Evolutionary conservation across 2,113 vertebrate genomes (phyloP).

Genomic region (Petromus typicus): DNA sequence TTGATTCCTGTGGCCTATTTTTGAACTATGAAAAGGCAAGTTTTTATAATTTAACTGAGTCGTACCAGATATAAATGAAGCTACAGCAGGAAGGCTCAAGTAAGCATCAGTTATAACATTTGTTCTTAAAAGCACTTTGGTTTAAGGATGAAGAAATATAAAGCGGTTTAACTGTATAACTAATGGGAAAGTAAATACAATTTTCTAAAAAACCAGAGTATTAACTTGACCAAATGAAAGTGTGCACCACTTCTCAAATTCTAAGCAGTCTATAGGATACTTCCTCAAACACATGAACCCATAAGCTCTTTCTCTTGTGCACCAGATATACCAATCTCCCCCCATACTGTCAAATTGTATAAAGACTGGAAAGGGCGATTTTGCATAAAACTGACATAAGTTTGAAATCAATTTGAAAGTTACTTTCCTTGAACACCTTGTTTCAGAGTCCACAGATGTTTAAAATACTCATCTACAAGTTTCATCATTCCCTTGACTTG

Average conservation of each 20-base stretch:
- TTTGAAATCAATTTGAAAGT: conserved; percentile 28
- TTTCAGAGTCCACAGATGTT: not conserved
- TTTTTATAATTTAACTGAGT: not conserved
- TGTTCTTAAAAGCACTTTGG: conserved; percentile 26
- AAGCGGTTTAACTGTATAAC: not conserved
- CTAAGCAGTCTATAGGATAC: not conserved
- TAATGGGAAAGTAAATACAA: not conserved
- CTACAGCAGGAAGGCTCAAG: not conserved
- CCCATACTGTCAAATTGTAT: conserved; percentile 9
- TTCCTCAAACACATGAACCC: not conserved
- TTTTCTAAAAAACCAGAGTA: not conserved
- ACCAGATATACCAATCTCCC: not conserved
- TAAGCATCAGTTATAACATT: not conserved
- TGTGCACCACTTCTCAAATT: not conserved
- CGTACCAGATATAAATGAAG: not conserved
- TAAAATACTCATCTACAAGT: not conserved
- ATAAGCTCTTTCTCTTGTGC: not conserved
- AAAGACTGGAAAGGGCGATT: not conserved
- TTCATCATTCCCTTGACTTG: not conserved
- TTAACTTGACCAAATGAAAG: not conserved
- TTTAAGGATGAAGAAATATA: not conserved
- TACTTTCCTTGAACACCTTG: not conserved
- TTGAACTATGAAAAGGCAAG: not conserved
- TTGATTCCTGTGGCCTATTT: not conserved
- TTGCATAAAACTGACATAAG: not conserved